Percentiles rank a stretch among this genome's conserved stretches.
Conservation (phyloP, 1,140 invertebrate genomes). For the Cherax destructor region DNA sequence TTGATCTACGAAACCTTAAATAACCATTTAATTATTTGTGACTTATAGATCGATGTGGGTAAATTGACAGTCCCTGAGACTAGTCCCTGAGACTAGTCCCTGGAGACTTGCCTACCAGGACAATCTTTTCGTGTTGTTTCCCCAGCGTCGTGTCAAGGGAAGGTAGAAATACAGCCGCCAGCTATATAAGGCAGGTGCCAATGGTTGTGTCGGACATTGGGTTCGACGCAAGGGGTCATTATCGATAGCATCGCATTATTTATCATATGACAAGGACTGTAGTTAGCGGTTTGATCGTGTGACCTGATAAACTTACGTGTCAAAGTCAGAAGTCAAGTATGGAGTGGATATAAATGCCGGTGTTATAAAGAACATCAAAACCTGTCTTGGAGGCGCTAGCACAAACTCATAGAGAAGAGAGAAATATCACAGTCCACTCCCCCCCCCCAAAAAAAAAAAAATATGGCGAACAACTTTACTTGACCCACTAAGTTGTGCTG, state of each 20-base stretch:
- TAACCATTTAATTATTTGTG: no score
- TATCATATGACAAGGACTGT: constrained; percentile 32
- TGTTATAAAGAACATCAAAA: neutral
- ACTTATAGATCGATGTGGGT: no score
- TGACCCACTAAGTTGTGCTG: neutral
- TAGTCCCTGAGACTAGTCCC: no score
- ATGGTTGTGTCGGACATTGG: constrained; percentile 23
- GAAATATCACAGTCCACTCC: neutral
- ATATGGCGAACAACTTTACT: neutral
- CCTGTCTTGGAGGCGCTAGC: neutral
- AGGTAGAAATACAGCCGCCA: neutral
- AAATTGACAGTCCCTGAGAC: no score
- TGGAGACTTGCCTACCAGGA: neutral
- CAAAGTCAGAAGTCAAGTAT: constrained; percentile 25
- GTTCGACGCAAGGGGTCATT: constrained; percentile 12
- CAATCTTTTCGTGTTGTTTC: neutral
- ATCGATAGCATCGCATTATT: constrained; percentile 28
- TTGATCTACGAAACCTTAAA: no score
- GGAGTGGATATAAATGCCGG: neutral
- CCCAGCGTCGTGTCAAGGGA: neutral
- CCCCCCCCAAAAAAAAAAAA: neutral
- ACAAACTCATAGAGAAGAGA: neutral
- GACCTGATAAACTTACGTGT: constrained; percentile 38
- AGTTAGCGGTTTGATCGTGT: constrained; percentile 21
- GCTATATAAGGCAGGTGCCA: constrained; percentile 28